Evolutionary conservation across 2,113 vertebrate species (phyloP).

Genomic region (Chauna torquata): DNA sequence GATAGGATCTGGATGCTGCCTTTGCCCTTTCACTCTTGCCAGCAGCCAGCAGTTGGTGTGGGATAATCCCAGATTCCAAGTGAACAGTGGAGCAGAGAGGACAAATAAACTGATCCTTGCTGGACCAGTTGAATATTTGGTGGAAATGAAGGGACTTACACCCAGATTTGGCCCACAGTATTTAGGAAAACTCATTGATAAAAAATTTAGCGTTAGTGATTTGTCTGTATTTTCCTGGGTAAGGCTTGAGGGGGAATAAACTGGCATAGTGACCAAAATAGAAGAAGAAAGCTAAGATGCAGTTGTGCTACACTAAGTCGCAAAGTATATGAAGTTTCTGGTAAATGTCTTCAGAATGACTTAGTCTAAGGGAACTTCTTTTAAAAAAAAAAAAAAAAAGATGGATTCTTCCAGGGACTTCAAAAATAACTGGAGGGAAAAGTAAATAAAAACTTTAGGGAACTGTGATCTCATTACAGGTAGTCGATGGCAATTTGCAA

Average conservation of each 20-base stretch:
- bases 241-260: background rate
- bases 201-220: background rate
- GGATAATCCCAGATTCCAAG: background rate
- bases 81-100: background rate
- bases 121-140: background rate
- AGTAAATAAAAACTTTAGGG: background rate
- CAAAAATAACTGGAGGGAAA: background rate
- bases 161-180: background rate
- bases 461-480: background rate
- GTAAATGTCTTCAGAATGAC: background rate
- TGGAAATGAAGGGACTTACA: background rate
- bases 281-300: background rate
- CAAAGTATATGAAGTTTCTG: background rate
- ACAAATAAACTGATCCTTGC: background rate
- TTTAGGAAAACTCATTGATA: background rate
- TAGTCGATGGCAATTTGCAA: background rate
- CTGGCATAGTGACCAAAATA: background rate
- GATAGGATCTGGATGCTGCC: background rate
- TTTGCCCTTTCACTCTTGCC: background rate
- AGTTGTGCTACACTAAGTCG: background rate
- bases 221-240: background rate
- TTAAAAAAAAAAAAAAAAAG: background rate
- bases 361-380: background rate
- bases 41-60: background rate
- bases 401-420: background rate